Percentiles rank a stretch among this genome's conserved stretches.
phyloP scores from a whole-genome alignment of 2,888 invertebrate species.

The Drosophila kambysellisi region DNA sequence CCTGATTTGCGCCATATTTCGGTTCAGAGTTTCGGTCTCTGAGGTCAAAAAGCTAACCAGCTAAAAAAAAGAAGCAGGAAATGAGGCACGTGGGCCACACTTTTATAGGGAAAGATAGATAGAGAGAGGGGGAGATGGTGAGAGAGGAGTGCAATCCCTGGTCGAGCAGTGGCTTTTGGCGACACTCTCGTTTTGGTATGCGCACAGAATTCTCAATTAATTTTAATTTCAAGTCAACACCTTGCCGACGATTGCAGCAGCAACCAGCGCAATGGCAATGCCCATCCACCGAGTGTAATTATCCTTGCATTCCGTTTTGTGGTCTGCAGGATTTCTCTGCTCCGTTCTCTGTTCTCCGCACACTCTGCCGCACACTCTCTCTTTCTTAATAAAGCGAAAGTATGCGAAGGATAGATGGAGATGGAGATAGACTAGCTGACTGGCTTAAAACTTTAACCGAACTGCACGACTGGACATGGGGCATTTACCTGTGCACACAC shows the following conservation, averaged over 20 bases:
- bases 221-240: constrained; percentile 84
- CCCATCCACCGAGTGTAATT: constrained; percentile 56
- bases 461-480: constrained; percentile 46
- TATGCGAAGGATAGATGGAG: constrained; percentile 24
- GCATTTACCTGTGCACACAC: constrained; percentile 48
- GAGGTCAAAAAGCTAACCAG: constrained; percentile 35
- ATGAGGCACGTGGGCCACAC: constrained; percentile 5
- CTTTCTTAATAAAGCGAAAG: constrained; percentile 57
- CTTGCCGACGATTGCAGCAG: constrained; percentile 64
- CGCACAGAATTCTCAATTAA: constrained; percentile 82
- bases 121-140: not conserved
- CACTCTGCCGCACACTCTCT: not conserved
- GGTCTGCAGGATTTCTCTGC: constrained; percentile 42
- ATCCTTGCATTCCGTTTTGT: constrained; percentile 66
- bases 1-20: constrained; percentile 49
- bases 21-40: constrained; percentile 44
- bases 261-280: constrained; percentile 6
- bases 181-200: constrained; percentile 72
- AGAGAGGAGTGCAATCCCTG: constrained; percentile 14
- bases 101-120: not conserved
- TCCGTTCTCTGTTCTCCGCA: not conserved
- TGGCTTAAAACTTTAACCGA: constrained; percentile 47
- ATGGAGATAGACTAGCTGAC: constrained; percentile 13
- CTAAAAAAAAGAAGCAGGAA: constrained; percentile 19
- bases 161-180: constrained; percentile 47